Conservation (phyloP, 2,113 vertebrate species). For the Lophius piscatorius region DNA sequence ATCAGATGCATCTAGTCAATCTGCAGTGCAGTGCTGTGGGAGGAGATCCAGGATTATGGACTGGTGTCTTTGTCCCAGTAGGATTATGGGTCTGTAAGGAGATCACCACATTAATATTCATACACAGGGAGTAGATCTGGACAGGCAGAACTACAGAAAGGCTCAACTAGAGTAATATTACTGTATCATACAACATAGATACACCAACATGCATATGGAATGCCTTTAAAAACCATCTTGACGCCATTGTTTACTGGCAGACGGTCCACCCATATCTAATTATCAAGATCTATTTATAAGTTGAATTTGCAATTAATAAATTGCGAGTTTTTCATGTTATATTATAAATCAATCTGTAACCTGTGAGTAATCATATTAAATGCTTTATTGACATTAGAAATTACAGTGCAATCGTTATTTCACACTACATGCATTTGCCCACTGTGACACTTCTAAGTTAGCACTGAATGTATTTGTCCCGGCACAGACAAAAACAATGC, state of each 20-base stretch:
- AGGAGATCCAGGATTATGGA: constrained; percentile 69
- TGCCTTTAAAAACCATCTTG: not conserved
- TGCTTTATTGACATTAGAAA: constrained; percentile 35
- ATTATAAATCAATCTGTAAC: constrained; percentile 31
- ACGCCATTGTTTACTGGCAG: not conserved
- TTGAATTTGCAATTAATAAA: not conserved
- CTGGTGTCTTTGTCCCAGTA: constrained; percentile 60
- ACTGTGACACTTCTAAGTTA: not conserved
- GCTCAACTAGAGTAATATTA: constrained; percentile 11
- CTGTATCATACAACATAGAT: not conserved
- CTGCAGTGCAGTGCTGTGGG: constrained; percentile 48
- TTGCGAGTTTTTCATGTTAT: not conserved
- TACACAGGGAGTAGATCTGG: constrained; percentile 29
- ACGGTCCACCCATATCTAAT: not conserved
- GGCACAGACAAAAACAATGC: too few species aligned
- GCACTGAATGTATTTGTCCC: not conserved
- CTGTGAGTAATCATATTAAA: not conserved
- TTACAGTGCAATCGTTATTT: too few species aligned
- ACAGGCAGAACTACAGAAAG: constrained; percentile 23
- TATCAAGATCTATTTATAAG: not conserved
- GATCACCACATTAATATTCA: constrained; percentile 74
- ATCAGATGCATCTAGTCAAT: constrained; percentile 54
- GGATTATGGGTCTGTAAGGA: constrained; percentile 72
- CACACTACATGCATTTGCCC: not conserved
- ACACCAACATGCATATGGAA: not conserved